These are phyloP conservation scores for Heliornis fulica DNA, from an alignment of 2,113 vertebrate species.

Conservation along the genomic window DNA sequence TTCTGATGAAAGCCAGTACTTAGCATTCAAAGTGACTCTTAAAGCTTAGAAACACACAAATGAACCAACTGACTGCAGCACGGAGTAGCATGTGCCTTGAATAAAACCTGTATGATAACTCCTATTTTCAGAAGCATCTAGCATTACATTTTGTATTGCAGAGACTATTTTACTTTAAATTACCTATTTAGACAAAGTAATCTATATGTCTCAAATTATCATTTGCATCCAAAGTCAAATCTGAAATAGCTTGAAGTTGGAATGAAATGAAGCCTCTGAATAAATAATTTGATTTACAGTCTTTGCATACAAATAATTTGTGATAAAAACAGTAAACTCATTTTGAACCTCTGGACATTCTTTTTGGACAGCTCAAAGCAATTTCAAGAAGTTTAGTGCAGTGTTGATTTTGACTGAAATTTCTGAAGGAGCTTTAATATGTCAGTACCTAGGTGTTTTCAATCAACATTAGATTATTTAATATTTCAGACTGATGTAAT, in stretches of 20 bases:
- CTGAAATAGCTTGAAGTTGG: background rate
- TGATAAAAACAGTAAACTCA: background rate
- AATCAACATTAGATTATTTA: background rate
- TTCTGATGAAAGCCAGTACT: background rate
- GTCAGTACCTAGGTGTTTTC: background rate
- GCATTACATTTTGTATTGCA: background rate
- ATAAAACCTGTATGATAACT: background rate
- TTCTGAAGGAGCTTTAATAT: background rate
- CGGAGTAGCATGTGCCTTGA: background rate
- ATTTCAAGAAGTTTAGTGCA: background rate
- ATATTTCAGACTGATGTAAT: background rate
- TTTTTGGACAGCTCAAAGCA: background rate
- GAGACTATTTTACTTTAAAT: background rate
- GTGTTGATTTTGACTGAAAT: background rate
- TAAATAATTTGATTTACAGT: background rate
- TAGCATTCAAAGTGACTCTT: background rate
- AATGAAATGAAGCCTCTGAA: background rate
- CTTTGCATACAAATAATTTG: background rate
- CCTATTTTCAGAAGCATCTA: background rate
- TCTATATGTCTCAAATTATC: background rate
- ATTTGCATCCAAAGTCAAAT: background rate
- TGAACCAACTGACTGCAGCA: background rate
- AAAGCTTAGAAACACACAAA: background rate
- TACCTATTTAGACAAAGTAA: background rate
- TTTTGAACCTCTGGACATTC: background rate